Conservation (phyloP, 1,140 invertebrate species). For the Sminthurinus signatus region DNA sequence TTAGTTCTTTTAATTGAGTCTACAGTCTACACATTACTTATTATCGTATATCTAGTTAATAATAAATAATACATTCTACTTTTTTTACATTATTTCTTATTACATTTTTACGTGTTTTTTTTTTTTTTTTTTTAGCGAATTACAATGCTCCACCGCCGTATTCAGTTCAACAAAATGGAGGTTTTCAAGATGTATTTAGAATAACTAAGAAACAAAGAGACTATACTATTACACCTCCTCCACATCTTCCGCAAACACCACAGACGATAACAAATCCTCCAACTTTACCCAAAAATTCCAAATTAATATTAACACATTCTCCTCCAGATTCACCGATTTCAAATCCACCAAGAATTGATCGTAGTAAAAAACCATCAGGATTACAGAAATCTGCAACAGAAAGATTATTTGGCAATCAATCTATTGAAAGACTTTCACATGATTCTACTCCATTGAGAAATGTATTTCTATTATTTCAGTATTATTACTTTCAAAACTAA, state of each 20-base stretch:
- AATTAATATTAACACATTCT: constrained; percentile 36
- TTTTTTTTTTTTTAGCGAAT: too few species aligned
- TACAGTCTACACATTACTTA: too few species aligned
- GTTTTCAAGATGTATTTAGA: constrained; percentile 10
- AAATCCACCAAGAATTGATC: constrained; percentile 68
- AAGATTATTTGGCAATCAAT: constrained; percentile 50
- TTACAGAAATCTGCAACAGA: constrained; percentile 51
- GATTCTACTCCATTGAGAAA: constrained; percentile 1
- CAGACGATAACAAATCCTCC: background rate
- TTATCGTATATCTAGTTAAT: too few species aligned
- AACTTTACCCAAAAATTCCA: constrained; percentile 10
- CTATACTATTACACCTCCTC: constrained; percentile 1
- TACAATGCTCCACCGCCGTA: constrained; percentile 66
- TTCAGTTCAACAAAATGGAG: constrained; percentile 45
- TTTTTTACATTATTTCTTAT: too few species aligned
- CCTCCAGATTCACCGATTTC: constrained; percentile 37
- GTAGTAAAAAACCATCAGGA: constrained; percentile 60
- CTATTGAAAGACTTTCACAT: background rate
- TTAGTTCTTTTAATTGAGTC: too few species aligned
- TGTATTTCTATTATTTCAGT: too few species aligned
- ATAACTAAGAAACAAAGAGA: constrained; percentile 15
- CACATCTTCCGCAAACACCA: background rate
- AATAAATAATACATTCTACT: too few species aligned
- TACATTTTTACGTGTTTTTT: too few species aligned
- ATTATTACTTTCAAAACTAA: too few species aligned